Percentiles rank a stretch among this genome's conserved stretches.
phyloP scores from a whole-genome alignment of 2,888 invertebrate genomes.

The Teleiodes luculella region DNA sequence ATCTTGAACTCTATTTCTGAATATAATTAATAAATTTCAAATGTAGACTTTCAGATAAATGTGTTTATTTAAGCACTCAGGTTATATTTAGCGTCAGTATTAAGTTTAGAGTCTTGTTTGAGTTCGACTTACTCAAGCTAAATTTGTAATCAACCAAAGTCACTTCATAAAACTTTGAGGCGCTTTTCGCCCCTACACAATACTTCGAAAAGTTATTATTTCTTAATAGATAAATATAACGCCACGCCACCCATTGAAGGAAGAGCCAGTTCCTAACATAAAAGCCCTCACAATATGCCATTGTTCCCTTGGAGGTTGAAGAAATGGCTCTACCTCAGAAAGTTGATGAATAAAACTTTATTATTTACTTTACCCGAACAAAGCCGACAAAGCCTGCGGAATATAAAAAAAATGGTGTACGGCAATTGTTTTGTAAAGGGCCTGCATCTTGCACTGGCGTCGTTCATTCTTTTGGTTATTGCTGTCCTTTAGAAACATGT shows the following conservation, averaged over 20 bases:
- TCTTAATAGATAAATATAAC: slow-evolving; percentile 22
- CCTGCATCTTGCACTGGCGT: slow-evolving; percentile 1
- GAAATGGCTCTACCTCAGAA: slow-evolving; percentile 57
- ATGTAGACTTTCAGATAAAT: too few species aligned
- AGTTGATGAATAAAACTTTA: slow-evolving; percentile 60
- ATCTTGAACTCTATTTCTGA: too few species aligned
- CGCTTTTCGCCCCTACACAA: background rate
- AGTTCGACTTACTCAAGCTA: too few species aligned
- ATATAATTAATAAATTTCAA: too few species aligned
- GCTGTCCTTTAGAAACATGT: slow-evolving; percentile 2
- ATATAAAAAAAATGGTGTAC: slow-evolving; percentile 21
- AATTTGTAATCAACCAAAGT: too few species aligned
- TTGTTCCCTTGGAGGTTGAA: slow-evolving; percentile 51
- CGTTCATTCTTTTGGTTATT: slow-evolving; percentile 1
- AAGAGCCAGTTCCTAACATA: slow-evolving; percentile 35
- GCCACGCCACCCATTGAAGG: slow-evolving; percentile 44
- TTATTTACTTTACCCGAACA: slow-evolving; percentile 42
- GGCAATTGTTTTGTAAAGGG: slow-evolving; percentile 29
- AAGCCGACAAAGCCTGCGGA: slow-evolving; percentile 36
- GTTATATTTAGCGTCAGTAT: too few species aligned
- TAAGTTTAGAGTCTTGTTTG: too few species aligned
- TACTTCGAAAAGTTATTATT: slow-evolving; percentile 34
- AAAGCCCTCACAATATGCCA: slow-evolving; percentile 47
- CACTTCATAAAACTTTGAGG: slow-evolving; percentile 1
- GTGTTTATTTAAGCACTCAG: too few species aligned